Base-by-base conservation (phyloP, 2,113 vertebrate species). In the Silurus glanis region DNA sequence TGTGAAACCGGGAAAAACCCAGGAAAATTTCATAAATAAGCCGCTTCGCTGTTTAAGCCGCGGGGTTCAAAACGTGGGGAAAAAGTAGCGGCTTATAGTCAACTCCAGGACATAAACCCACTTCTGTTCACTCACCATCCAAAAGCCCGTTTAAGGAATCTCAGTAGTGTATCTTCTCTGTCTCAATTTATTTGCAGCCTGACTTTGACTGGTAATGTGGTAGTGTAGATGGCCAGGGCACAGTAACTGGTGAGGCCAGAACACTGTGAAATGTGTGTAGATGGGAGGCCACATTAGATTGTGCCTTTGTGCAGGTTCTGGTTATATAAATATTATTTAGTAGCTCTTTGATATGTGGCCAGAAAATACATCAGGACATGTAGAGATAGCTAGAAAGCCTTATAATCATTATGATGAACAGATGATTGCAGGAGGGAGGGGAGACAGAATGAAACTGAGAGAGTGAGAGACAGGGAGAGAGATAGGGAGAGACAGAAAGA, bases 391-490 rank as follows among this genome's bases (percentile, higher is more conserved):
- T 82, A 58, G 80, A 87, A 90, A 87, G 62, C 87, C 86, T 85
- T 91, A 81, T 91, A 89, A 92, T 92, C 90, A 91, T 81, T 83
- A 79, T 85, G 80, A 90, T 78, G 87, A 90, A 86, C 89, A 90
- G 86, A 91, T 87, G 89, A 91, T 91, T 91, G 90, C 83, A 90
- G 88, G 62, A 81, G 13, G 23, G 55, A 79, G 67, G 58, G 85
- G 55, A 66, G 55, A 78, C 55, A 87, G 85, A n/a, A 78, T 80
- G 87, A 75, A 84, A 79, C 59, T 88, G 0, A 55, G 67, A 92
- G 89, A 90, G 90, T 17, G 37, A 78, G 69, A 76, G 64, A 78
- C 66, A 75, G 67, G 51, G 58, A 56, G 59, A 66, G 69, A 71
- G 62, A 37, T 25, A 53, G 25, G 9, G 9, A 59, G 59, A 75